Evolutionary conservation across 92 coral and sea anemone species (phyloP), one percentile per base, ranked within the genome.

Genomic region (Palythoa caribaeorum): DNA sequence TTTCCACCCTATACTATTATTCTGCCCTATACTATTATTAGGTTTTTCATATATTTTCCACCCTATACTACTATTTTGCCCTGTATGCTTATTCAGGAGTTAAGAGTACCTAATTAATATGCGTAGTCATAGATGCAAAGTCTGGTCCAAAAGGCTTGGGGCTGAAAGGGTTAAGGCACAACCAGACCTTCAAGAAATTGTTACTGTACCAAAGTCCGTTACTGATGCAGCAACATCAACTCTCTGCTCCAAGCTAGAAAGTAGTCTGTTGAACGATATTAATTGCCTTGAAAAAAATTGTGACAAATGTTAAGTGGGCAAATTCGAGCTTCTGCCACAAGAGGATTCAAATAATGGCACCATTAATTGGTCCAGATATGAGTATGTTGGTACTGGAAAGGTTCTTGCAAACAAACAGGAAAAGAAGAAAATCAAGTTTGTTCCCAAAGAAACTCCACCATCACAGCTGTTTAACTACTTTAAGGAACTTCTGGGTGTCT

Each of bases 391-490:
- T 28, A 28, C 28, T 0, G 28, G 28, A 28, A 60, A 60, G 21
- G 14, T 60, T 60, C 69, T 60, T 14, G 69, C 69, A 60, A 60
- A 60, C 69, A 60, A 60, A 2, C 19, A 17, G 28, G 21, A 60
- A 16, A 60, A 17, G 21, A 60, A 17, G 6, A 60, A 60, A 60
- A 54, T 60, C 69, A 60, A 60, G 21, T 20, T 60, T 60, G 69
- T 60, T 14, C 69, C 69, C 69, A 60, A 60, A 60, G 69, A 60
- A 60, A 60, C 69, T 60, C 69, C 69, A 16, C 69, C 69, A 60
- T 60, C 69, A 60, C 69, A 60, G 69, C 21, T 60, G 21, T 60
- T 14, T 60, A 60, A 16, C 3, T 60, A 14, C 69, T 14, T 60
- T 60, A 60, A 16, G 69, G 28, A 60, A 16, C 69, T 60, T 60